Conservation (phyloP, 2,888 invertebrate species). For the Tanypteryx hageni region DNA sequence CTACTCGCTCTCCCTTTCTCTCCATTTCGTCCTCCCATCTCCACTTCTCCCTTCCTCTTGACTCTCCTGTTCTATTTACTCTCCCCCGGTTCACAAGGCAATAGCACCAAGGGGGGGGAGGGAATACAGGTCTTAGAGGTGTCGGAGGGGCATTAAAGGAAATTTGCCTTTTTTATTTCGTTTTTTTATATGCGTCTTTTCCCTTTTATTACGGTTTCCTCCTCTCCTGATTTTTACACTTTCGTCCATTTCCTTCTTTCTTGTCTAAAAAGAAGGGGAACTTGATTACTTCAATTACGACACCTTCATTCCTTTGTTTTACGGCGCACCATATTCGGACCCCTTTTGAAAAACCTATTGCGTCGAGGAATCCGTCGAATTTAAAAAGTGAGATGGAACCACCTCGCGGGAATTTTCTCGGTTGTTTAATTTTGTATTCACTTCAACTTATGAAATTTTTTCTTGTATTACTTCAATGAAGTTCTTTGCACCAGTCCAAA, state of each 20-base stretch:
- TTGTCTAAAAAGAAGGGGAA: constrained; percentile 32
- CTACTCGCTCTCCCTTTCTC: no score
- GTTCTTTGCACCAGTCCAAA: no score
- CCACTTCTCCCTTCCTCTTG: no score
- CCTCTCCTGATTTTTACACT: neutral
- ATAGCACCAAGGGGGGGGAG: neutral
- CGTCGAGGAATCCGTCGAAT: no score
- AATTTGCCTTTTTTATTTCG: neutral
- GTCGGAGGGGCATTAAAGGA: neutral
- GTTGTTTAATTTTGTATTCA: no score
- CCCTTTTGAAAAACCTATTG: neutral
- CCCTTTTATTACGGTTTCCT: neutral
- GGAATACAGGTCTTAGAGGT: neutral
- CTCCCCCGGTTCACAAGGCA: neutral
- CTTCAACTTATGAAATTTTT: no score
- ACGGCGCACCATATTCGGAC: neutral
- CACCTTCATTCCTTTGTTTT: neutral
- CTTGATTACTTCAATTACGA: constrained; percentile 60
- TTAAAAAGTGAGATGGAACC: no score
- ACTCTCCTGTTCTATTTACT: neutral
- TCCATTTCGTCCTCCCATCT: neutral
- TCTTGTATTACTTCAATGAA: no score
- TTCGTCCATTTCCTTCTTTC: neutral
- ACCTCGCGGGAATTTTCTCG: no score
- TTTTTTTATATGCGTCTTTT: neutral